Evolutionary conservation across 2,113 vertebrate genomes (phyloP), one percentile per base, ranked within the genome.

Genomic region (Eurystomus gularis): DNA sequence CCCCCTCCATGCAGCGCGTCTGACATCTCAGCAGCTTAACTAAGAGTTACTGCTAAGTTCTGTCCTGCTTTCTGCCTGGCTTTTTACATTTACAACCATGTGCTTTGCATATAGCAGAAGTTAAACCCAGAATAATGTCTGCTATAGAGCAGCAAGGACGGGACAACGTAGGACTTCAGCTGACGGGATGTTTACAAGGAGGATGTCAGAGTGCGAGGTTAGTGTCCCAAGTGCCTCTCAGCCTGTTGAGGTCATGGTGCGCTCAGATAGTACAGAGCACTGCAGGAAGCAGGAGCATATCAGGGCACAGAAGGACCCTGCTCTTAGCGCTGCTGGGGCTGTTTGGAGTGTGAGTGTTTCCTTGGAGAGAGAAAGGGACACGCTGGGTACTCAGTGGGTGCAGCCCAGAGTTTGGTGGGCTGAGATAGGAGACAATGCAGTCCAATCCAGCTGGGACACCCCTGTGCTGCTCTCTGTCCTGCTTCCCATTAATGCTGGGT

Each of bases 201-300:
- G 31, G 48, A 60, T 72, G 54, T 19, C 2, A 6, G 72, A 83
- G 54, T 61, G 49, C 62, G 54, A 91, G 39, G 62, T 65, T 42
- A 62, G 62, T 25, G 17, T 81, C 40, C 17, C 3, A 71, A 13
- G 37, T 66, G 69, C 88, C 77, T 78, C 68, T 39, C 60, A 44
- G 54, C 46, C 82, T 5, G 1, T 49, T 0, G 1, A 76, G 24
- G 20, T 40, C 9, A 1, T 6, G 6, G 35, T 13, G n/a, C 40
- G 35, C 54, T 79, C 26, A 48, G 25, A 40, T 0, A 55, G 58
- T 4, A 78, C 33, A 44, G 69, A 40, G 46, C 21, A 17, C 60
- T 66, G 78, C 77, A 90, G 55, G 78, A 84, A 91, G 77, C 44
- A 60, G 49, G 18, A 86, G 52, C 44, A 73, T 23, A 66, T 84